A percentile compares a stretch with the other conserved stretches of the same genome.
These are phyloP conservation scores for Torymus texanus DNA, from an alignment of 2,888 invertebrate genomes.

Conservation along the genomic window DNA sequence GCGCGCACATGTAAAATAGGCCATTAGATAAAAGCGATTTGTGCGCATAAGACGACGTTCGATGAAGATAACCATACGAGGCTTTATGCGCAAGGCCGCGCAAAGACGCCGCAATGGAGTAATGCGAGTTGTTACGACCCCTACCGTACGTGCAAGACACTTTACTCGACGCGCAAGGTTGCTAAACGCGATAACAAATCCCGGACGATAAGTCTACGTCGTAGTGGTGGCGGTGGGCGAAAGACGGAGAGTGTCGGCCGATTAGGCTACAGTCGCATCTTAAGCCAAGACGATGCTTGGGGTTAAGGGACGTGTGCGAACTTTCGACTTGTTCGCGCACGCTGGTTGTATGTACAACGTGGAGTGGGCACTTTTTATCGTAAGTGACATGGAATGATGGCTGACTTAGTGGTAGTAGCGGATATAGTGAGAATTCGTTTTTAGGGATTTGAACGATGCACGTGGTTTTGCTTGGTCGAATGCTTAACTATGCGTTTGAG, in stretches of 20 bases:
- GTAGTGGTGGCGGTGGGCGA: slow-evolving; percentile 6
- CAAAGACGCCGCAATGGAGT: slow-evolving; percentile 24
- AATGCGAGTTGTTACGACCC: slow-evolving; percentile 48
- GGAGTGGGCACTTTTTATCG: slow-evolving; percentile 32
- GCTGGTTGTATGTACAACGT: background rate
- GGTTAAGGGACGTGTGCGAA: slow-evolving; percentile 16
- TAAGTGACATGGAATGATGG: background rate
- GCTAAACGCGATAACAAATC: slow-evolving; percentile 65
- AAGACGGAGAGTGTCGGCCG: slow-evolving; percentile 59
- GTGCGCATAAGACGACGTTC: slow-evolving; percentile 31
- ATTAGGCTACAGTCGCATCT: slow-evolving; percentile 58
- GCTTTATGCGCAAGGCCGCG: background rate
- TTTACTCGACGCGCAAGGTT: slow-evolving; percentile 37
- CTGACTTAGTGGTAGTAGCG: background rate
- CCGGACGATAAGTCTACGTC: slow-evolving; percentile 64
- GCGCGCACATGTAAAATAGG: slow-evolving; percentile 36
- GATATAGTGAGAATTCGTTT: too few relatives aligned
- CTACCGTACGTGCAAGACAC: slow-evolving; percentile 40
- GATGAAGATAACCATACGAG: slow-evolving; percentile 35
- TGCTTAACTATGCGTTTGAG: too few relatives aligned
- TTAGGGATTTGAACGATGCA: too few relatives aligned
- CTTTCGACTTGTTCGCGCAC: slow-evolving; percentile 48
- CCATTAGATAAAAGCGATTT: slow-evolving; percentile 50
- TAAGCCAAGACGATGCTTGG: slow-evolving; percentile 59
- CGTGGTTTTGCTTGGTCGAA: too few relatives aligned